Evolutionary conservation across 2,888 invertebrate species (phyloP).

Genomic region (Antitype chi): DNA sequence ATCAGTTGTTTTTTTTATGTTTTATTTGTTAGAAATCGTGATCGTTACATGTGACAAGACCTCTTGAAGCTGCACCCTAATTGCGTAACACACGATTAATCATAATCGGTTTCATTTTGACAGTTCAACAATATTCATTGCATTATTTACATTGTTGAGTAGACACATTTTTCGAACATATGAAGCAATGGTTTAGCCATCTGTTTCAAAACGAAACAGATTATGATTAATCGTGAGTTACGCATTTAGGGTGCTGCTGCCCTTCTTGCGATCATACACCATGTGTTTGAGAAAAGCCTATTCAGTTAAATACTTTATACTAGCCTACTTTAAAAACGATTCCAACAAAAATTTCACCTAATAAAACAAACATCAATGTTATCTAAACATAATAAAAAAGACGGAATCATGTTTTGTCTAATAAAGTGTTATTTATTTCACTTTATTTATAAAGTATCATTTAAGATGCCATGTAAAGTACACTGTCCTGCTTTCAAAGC

Average conservation of each 20-base stretch:
- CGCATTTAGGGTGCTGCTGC: too few species aligned
- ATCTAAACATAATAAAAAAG: background rate
- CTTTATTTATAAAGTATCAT: background rate
- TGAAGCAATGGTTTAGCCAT: too few species aligned
- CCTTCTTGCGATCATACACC: background rate
- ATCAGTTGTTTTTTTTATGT: background rate
- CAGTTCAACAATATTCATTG: too few species aligned
- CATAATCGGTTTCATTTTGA: too few species aligned
- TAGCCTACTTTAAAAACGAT: background rate
- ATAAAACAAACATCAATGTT: background rate
- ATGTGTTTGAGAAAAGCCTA: background rate
- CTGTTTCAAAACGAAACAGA: too few species aligned
- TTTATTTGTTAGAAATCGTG: background rate
- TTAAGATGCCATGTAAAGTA: background rate
- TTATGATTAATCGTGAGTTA: too few species aligned
- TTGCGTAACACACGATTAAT: too few species aligned
- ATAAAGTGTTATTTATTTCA: background rate
- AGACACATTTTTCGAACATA: too few species aligned
- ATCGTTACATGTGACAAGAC: too few species aligned
- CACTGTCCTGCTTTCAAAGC: conserved; percentile 11
- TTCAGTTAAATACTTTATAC: too few species aligned
- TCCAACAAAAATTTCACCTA: background rate
- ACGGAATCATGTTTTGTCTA: background rate
- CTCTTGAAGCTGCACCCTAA: too few species aligned
- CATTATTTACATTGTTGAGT: too few species aligned